Evolutionary conservation across 2,888 invertebrate species (phyloP), one percentile per base, ranked within the genome.

Genomic region (Clistopyga incitator): DNA sequence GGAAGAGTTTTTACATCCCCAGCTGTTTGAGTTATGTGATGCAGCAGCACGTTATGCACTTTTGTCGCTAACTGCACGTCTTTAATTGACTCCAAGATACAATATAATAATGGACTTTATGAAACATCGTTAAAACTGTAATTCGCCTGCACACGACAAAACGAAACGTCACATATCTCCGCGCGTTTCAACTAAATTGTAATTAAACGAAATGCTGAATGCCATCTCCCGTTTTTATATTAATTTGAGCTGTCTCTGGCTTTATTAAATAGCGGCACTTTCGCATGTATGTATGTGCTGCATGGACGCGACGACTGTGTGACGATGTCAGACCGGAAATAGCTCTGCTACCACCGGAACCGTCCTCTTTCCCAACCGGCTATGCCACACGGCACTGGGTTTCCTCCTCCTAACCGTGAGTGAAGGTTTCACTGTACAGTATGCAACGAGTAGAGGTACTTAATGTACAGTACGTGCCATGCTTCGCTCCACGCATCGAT

Each of bases 341-440:
- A 84, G 78, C 80, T 84, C 87, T 86, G 84, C 89, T 80, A 88
- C 79, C 74, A 82, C 89, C 90, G 90, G 90, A 90, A 90, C 90
- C 86, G 85, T 78, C 77, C 83, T 88, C 89, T 88, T 87, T 89
- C 89, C 85, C 88, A 86, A 87, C 77, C 70, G 52, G 65, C 47
- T 75, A 42, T 45, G 70, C 56, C 45, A 75, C 70, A 38, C 56
- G 50, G 54, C 59, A 56, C 72, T 45, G 34, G 61, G 18, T 47
- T 74, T 74, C 74, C 61, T 74, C 50, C 61, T 74, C 61, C 72
- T 18, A 29, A 25, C 72, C 34, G 34, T n/a, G 29, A 61, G 61
- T 29, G 47, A 74, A 52, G 59, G 59, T 84, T 81, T 81, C 81
- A 84, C 74, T 61, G 74, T 70, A 20, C 20, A 20, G 42, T 61